Evolutionary conservation across 2,797 vertebrate species (phyloP), one percentile per base, ranked within the genome.

Genomic region (Rachycentron canadum): DNA sequence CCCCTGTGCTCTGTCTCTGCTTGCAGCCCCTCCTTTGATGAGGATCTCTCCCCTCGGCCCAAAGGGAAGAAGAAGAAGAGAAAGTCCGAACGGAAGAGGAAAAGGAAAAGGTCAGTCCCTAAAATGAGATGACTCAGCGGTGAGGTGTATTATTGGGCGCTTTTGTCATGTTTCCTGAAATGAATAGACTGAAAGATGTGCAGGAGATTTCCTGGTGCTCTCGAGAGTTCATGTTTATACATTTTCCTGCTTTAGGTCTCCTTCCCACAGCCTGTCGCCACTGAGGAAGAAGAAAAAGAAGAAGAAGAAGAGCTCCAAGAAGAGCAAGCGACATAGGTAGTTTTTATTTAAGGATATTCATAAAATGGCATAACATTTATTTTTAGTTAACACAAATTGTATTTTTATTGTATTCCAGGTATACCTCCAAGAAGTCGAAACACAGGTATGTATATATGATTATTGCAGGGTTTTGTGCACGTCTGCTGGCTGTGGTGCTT

Each of bases 281-380:
- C 93, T 95, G 70, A 96, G 96, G 93, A 99, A 97, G 89, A 99
- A 97, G 92, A 99, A 99, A 79, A 99, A 98, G 94, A 99, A 97
- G 88, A 99, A 97, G 93, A 98, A 98, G 96, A 99, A 97, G 93
- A 97, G 94, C 90, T 97, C 97, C 30, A 99, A 98, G 95, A 99
- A 96, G 80, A 94, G 95, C 91, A 99, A 97, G 88, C 94, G 95
- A 79, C 96, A 94, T 89, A 97, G 98, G 98, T 99, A 95, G 19
- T 17, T 73, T 49, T 36, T 40, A 57, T 41, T 8, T 1, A 0
- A 52, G 53, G 58, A 2, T n/a, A 38, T 13, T 17, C 2, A 1
- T 9, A 30, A 41, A 70, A 61, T 2, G 23, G 2, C 16, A 16
- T 43, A 0, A 41, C 11, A 9, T 72, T 64, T 77, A 70, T 71